Evolutionary conservation across 2,888 invertebrate genomes (phyloP).

Genomic region (Limenitis camilla): DNA sequence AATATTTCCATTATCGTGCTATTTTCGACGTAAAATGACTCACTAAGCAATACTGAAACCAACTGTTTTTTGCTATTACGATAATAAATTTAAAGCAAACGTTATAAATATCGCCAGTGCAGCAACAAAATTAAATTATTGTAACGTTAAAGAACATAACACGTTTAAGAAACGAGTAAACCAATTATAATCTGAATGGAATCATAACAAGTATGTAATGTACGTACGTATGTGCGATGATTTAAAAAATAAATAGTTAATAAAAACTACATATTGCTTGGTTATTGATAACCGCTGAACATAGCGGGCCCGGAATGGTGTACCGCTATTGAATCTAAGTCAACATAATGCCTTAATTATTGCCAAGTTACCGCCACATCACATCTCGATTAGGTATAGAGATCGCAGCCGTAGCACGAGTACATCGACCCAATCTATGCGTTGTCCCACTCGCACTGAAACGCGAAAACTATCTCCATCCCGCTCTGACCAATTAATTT

Average conservation of each 20-base stretch:
- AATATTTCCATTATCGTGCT: not conserved
- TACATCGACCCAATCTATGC: constrained; percentile 38
- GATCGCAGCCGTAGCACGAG: constrained; percentile 31
- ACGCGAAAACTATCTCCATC: constrained; percentile 31
- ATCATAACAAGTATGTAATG: too few species aligned
- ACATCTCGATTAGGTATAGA: constrained; percentile 22
- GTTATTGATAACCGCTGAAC: not conserved
- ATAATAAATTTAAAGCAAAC: not conserved
- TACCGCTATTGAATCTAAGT: not conserved
- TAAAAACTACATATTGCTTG: too few species aligned
- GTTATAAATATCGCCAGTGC: not conserved
- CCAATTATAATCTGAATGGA: too few species aligned
- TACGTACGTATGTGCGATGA: too few species aligned
- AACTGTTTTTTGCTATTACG: not conserved
- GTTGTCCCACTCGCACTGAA: constrained; percentile 31
- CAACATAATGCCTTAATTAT: constrained; percentile 15
- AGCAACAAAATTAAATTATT: too few species aligned
- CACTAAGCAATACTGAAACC: not conserved
- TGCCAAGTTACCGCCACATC: constrained; percentile 20
- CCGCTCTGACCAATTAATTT: constrained; percentile 34
- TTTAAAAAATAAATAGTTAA: too few species aligned
- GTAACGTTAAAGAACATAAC: too few species aligned
- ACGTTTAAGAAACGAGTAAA: too few species aligned
- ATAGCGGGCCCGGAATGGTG: not conserved
- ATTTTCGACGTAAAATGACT: not conserved